A percentile compares a stretch with the other conserved stretches of the same genome.
phyloP scores from a whole-genome alignment of 2,888 invertebrate species.

The Phaedon cochleariae region DNA sequence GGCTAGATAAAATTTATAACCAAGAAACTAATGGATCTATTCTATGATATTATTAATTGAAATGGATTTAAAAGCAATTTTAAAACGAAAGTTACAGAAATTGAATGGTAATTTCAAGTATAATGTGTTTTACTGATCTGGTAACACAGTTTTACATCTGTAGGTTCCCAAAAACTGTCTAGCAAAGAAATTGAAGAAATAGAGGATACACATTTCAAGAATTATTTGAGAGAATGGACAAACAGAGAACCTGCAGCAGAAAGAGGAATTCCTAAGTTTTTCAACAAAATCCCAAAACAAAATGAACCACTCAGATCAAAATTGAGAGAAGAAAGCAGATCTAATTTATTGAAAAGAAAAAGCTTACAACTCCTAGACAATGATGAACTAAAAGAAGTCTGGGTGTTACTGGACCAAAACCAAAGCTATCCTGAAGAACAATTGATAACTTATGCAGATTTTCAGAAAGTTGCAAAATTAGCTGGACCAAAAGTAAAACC shows the following conservation, averaged over 20 bases:
- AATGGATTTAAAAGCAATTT: constrained; percentile 63
- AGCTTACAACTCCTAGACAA: constrained; percentile 86
- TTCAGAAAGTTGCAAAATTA: constrained; percentile 78
- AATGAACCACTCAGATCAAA: constrained; percentile 82
- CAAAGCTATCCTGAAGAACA: constrained; percentile 83
- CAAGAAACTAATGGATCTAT: no score
- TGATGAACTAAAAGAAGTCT: constrained; percentile 83
- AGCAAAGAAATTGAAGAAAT: constrained; percentile 53
- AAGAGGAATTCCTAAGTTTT: constrained; percentile 77
- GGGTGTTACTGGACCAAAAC: constrained; percentile 84
- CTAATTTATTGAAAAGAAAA: constrained; percentile 85
- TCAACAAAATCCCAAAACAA: constrained; percentile 78
- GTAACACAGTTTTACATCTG: background rate
- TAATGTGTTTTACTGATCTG: background rate
- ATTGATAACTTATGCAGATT: constrained; percentile 86
- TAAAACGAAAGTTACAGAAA: constrained; percentile 65
- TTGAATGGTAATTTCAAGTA: constrained; percentile 63
- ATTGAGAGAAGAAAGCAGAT: constrained; percentile 87
- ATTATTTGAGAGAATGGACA: constrained; percentile 49
- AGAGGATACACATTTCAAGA: constrained; percentile 54
- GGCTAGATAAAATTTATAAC: no score
- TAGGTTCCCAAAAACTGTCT: constrained; percentile 26
- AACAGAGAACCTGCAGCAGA: constrained; percentile 57
- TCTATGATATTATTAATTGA: no score
- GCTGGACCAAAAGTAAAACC: constrained; percentile 68